phyloP scores from a whole-genome alignment of 2,797 vertebrate species.

The Halcyon badia region DNA sequence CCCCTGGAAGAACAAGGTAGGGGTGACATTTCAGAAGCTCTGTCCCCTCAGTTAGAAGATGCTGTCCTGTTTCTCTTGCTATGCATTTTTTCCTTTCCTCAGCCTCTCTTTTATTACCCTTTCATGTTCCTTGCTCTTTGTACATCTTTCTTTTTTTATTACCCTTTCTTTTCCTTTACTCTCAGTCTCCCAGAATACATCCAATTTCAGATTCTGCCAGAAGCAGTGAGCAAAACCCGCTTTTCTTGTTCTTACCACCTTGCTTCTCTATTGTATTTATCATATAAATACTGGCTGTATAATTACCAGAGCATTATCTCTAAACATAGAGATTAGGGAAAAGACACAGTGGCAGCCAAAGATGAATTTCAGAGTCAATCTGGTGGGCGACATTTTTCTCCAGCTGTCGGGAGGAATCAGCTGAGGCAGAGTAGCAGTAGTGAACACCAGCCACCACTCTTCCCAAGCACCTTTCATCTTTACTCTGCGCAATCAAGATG shows the following conservation, averaged over 20 bases:
- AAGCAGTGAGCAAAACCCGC: slow-evolving; percentile 62
- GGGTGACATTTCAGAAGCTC: background rate
- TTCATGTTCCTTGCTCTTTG: background rate
- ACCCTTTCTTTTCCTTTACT: slow-evolving; percentile 17
- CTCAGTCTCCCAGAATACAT: slow-evolving; percentile 4
- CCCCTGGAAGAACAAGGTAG: background rate
- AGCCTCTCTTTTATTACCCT: background rate
- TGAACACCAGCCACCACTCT: background rate
- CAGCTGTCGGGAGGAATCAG: background rate
- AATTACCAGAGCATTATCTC: slow-evolving; percentile 75
- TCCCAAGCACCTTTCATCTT: background rate
- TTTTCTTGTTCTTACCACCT: slow-evolving; percentile 80
- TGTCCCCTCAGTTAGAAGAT: background rate
- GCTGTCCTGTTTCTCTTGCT: background rate
- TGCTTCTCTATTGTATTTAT: slow-evolving; percentile 53
- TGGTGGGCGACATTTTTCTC: slow-evolving; percentile 14
- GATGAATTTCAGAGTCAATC: slow-evolving; percentile 47
- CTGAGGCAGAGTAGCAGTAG: background rate
- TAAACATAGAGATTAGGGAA: slow-evolving; percentile 59
- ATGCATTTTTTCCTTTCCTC: background rate
- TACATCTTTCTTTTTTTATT: background rate
- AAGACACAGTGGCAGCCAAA: slow-evolving; percentile 11
- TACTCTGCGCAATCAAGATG: background rate
- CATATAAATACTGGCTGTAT: slow-evolving; percentile 71
- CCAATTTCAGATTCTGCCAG: slow-evolving; percentile 24